These are phyloP conservation scores for Congeria kusceri DNA, from an alignment of 2,888 invertebrate genomes.

Conservation along the genomic window DNA sequence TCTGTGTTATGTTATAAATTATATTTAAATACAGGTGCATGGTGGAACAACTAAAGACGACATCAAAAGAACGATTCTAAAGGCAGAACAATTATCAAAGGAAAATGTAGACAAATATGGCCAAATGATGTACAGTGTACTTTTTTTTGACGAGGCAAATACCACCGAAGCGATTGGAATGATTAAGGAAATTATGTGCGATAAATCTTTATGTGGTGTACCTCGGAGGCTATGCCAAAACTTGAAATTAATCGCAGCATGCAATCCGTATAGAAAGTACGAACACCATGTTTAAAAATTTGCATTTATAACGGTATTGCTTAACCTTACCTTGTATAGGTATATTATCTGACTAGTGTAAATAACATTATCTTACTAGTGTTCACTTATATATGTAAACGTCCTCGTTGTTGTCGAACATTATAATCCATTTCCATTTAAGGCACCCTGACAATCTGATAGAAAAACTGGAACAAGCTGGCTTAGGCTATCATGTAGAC, in stretches of 20 bases:
- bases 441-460: conserved; percentile 82
- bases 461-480: conserved; percentile 79
- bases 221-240: conserved; percentile 67
- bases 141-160: conserved; percentile 84
- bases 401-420: too few relatives aligned
- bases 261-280: conserved; percentile 84
- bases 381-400: too few relatives aligned
- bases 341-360: too few relatives aligned
- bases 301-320: too few relatives aligned
- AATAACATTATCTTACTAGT: too few relatives aligned
- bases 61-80: conserved; percentile 75
- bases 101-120: conserved; percentile 62
- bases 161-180: conserved; percentile 81
- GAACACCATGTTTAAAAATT: not conserved
- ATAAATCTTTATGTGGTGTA: conserved; percentile 77
- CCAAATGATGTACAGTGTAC: conserved; percentile 75
- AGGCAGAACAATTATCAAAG: conserved; percentile 73
- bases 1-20: too few relatives aligned
- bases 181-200: conserved; percentile 70
- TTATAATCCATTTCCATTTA: not conserved
- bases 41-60: conserved; percentile 80
- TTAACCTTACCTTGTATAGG: too few relatives aligned
- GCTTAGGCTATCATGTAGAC: conserved; percentile 81
- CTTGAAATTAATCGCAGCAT: conserved; percentile 82
- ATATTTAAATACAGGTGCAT: conserved; percentile 73